A percentile compares a stretch with the other conserved stretches of the same genome.
These are phyloP conservation scores for Manduca sexta DNA, from an alignment of 1,140 invertebrate species.

Conservation along the genomic window DNA sequence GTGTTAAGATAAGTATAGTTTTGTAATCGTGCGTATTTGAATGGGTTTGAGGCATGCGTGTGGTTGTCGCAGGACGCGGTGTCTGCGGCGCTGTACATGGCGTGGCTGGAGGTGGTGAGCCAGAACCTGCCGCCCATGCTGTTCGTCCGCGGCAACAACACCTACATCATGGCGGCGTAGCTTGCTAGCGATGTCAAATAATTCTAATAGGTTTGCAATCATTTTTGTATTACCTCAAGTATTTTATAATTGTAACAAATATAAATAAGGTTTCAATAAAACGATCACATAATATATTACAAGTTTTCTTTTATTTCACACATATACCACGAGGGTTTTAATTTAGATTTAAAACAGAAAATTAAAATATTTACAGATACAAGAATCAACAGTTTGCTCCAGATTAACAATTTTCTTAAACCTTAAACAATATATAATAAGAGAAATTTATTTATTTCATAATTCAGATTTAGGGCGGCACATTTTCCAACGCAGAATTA, in stretches of 20 bases:
- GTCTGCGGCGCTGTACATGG: slow-evolving; percentile 92
- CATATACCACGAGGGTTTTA: slow-evolving; percentile 62
- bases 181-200: not conserved
- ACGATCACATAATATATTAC: slow-evolving; percentile 55
- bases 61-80: slow-evolving; percentile 79
- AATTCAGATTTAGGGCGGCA: slow-evolving; percentile 2
- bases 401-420: slow-evolving; percentile 60
- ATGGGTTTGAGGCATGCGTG: too few relatives aligned
- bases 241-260: too few relatives aligned
- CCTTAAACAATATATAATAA: slow-evolving; percentile 24
- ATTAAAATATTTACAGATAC: slow-evolving; percentile 64
- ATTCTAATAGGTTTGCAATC: not conserved
- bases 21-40: too few relatives aligned
- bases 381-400: slow-evolving; percentile 58
- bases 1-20: too few relatives aligned
- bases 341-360: slow-evolving; percentile 63
- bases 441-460: slow-evolving; percentile 25
- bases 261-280: slow-evolving; percentile 27
- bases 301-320: slow-evolving; percentile 65
- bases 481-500: slow-evolving; percentile 3
- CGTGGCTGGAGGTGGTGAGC: slow-evolving; percentile 93
- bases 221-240: too few relatives aligned
- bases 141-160: slow-evolving; percentile 92
- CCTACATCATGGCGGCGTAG: slow-evolving; percentile 80
- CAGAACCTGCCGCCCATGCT: slow-evolving; percentile 91